Evolutionary conservation across 2,797 vertebrate species (phyloP), one percentile per base, ranked within the genome.

Genomic region (Hypotaenidia okinawae): DNA sequence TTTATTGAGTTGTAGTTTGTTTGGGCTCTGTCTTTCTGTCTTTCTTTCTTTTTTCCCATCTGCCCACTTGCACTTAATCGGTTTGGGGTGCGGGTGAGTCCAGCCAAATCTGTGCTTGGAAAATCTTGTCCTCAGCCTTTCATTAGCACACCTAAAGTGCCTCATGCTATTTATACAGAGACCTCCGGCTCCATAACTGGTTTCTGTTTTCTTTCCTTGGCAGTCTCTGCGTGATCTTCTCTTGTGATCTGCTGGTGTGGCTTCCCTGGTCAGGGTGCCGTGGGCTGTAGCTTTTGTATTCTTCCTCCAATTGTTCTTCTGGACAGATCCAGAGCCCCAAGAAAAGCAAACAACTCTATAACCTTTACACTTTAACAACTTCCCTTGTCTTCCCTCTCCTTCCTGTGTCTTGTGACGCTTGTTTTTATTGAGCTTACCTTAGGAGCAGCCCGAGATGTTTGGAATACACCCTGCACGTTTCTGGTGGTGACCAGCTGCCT

Each of bases 401-500:
- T 82, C 86, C 73, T 30, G 25, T 41, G 6, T 67, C 84, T 85
- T 54, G 35, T 89, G 87, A 88, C 51, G 1, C 47, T 90, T 85
- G 32, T 90, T 88, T 93, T 78, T 90, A 22, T 55, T 62, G 75
- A 91, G 18, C 47, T 75, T 67, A 32, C 72, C 85, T 70, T 51
- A 24, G 70, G 39, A 90, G 69, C 63, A 66, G 16, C 21, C 23
- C 0, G 3, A 45, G 43, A 32, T 61, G 55, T 77, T 63, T 73
- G 89, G 70, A 49, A 33, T 64, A 24, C 68, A 35, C 47, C 64
- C 58, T 0, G 2, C 9, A 6, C 1, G 11, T 49, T 57, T 21
- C 35, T 67, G 80, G 30, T 39, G 87, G 87, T 23, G 81, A 27
- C 81, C 81, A 62, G 89, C 81, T 79, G 92, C 74, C 73, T 2